A percentile compares a stretch with the other conserved stretches of the same genome.
Evolutionary conservation across 2,888 invertebrate species (phyloP).

Genomic region (Caenorhabditis macrosperma): DNA sequence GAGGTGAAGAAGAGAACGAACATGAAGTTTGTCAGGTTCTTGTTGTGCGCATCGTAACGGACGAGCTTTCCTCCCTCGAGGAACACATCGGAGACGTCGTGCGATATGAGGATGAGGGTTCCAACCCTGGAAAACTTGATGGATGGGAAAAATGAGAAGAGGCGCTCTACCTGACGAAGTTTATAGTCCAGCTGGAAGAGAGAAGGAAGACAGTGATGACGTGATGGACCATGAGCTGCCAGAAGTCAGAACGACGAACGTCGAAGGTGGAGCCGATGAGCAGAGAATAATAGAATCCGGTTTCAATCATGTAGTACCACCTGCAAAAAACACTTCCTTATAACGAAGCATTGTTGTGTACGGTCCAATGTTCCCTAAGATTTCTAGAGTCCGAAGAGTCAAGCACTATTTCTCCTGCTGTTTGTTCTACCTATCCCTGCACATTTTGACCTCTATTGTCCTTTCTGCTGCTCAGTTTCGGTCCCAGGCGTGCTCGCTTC

Average conservation of each 20-base stretch:
- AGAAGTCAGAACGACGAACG: constrained; percentile 82
- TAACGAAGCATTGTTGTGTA: too few relatives aligned
- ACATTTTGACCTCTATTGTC: background rate
- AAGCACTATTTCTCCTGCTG: too few relatives aligned
- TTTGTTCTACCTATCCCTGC: constrained; percentile 1
- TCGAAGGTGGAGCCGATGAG: constrained; percentile 79
- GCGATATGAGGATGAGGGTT: constrained; percentile 81
- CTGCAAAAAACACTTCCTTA: too few relatives aligned
- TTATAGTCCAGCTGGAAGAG: constrained; percentile 81
- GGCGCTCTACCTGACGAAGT: constrained; percentile 64
- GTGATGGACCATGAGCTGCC: constrained; percentile 82
- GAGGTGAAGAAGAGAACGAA: constrained; percentile 74
- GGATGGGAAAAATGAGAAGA: background rate
- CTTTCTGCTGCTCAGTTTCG: background rate
- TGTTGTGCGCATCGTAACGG: constrained; percentile 69
- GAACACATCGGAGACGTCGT: constrained; percentile 82
- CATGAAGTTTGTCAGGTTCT: constrained; percentile 67
- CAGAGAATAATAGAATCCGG: constrained; percentile 82
- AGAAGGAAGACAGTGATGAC: constrained; percentile 81
- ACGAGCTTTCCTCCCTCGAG: constrained; percentile 80
- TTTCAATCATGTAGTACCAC: constrained; percentile 82
- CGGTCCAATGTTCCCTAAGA: too few relatives aligned
- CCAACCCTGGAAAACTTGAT: constrained; percentile 69
- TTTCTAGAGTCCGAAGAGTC: too few relatives aligned
- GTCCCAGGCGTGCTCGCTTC: background rate